Conservation (phyloP, 2,888 invertebrate species). For the Hypomecis punctinalis region DNA sequence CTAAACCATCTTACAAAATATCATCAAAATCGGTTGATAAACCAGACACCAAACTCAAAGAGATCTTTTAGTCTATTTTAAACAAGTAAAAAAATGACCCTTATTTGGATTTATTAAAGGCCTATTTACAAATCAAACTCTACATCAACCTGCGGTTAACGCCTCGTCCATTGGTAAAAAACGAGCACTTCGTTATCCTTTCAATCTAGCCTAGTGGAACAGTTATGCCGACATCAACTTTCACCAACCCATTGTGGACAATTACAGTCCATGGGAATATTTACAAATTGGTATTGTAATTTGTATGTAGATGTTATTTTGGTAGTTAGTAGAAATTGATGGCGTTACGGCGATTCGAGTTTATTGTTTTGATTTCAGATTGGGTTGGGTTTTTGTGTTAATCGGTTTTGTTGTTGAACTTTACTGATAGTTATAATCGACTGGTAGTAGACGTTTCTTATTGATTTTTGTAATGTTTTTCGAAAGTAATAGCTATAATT, state of each 20-base stretch:
- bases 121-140: too few species aligned
- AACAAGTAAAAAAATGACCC: too few species aligned
- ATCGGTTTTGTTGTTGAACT: background rate
- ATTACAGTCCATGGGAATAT: constrained; percentile 19
- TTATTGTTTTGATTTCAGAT: constrained; percentile 15
- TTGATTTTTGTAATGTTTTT: too few species aligned
- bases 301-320: constrained; percentile 7
- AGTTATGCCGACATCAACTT: constrained; percentile 8
- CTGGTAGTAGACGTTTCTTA: too few species aligned
- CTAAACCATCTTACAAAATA: too few species aligned
- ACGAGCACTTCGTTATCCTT: constrained; percentile 13
- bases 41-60: too few species aligned
- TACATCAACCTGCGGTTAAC: too few species aligned
- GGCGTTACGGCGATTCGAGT: constrained; percentile 7
- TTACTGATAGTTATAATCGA: too few species aligned
- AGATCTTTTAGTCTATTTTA: too few species aligned
- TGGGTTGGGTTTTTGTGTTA: background rate
- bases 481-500: too few species aligned
- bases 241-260: constrained; percentile 11
- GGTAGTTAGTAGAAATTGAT: constrained; percentile 9
- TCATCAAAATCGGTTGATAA: too few species aligned
- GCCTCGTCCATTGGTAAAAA: background rate
- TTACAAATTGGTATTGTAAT: constrained; percentile 16
- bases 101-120: too few species aligned
- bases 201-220: constrained; percentile 13